A percentile compares a stretch with the other conserved stretches of the same genome.
Evolutionary conservation across 1,140 invertebrate species (phyloP).

Genomic region (Solenopsis invicta): DNA sequence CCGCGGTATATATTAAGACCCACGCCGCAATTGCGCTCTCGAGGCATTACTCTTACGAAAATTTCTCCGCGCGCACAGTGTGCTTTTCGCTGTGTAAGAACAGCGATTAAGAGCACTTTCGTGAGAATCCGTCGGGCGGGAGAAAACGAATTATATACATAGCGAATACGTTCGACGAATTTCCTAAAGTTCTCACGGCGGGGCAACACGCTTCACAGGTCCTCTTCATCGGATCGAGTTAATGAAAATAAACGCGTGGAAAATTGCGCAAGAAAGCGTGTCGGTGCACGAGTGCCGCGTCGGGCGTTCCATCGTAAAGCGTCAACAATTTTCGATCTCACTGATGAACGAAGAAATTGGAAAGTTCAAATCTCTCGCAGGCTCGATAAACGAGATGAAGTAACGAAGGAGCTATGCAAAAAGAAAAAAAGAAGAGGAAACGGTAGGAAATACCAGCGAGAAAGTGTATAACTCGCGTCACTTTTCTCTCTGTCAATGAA

Average conservation of each 20-base stretch:
- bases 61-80: slow-evolving; percentile 15
- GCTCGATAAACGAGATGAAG: slow-evolving; percentile 21
- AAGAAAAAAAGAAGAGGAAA: slow-evolving; percentile 24
- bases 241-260: slow-evolving; percentile 53
- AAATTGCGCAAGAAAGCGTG: slow-evolving; percentile 75
- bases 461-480: slow-evolving; percentile 29
- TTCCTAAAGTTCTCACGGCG: slow-evolving; percentile 27
- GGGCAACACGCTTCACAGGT: slow-evolving; percentile 13
- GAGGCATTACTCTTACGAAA: slow-evolving; percentile 17
- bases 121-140: slow-evolving; percentile 14
- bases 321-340: slow-evolving; percentile 22
- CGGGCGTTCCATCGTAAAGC: slow-evolving; percentile 32
- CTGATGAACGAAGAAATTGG: slow-evolving; percentile 66
- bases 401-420: slow-evolving; percentile 5
- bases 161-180: not conserved
- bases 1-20: not conserved
- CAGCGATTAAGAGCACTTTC: not conserved
- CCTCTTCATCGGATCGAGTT: not conserved
- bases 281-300: slow-evolving; percentile 53
- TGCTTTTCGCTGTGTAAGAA: not conserved
- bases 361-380: slow-evolving; percentile 51
- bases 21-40: not conserved
- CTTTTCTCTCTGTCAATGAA: not conserved
- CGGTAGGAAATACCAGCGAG: not conserved
- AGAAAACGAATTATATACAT: not conserved